Base-by-base conservation (phyloP, 2,113 vertebrate species). In the Meleagris gallopavo region DNA sequence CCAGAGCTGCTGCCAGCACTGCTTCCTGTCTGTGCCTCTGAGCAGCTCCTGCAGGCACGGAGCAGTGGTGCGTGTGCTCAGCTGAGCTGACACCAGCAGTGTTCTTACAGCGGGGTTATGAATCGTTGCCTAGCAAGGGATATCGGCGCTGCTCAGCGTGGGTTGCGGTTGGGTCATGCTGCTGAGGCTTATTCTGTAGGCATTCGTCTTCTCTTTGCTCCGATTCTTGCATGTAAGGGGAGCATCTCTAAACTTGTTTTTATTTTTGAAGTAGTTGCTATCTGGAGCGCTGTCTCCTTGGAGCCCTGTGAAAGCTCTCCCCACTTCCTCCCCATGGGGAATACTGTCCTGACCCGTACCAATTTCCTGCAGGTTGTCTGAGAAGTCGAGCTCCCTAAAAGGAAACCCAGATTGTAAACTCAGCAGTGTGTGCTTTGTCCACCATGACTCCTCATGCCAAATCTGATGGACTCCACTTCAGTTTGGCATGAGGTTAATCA, bases 331-430 rank as follows among this genome's bases (percentile, higher is more conserved):
- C 45, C 64, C 0, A 0, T 30, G 58, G 30, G 66, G 71, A 78
- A 7, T 61, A 11, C 40, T 77, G 72, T 54, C 24, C 38, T 0
- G 0, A 9, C 50, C 48, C 0, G 3, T 21, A n/a, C 76, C 1
- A 9, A 16, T 80, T 73, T 27, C 61, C 77, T 71, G 34, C 14
- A 65, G 80, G 9, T 29, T 5, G 12, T 16, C 27, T 60, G 70
- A 88, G 88, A 38, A 65, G n/a, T 55, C 20, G 20, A 64, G 48
- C 20, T 9, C 62, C 22, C 48, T 46, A 5, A 57, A 41, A 8
- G 25, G 43, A 71, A 73, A 34, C 19, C 11, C 41, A n/a, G 52
- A 24, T 13, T 1, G 2, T 54, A 10, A 13, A 73, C 8, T 25
- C 40, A 52, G 0, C 11, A 22, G 17, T 17, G 3, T 10, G 20